Percentiles rank a stretch among this genome's conserved stretches.
Evolutionary conservation across 1,140 invertebrate species (phyloP).

Genomic region (Chelonus insularis): DNA sequence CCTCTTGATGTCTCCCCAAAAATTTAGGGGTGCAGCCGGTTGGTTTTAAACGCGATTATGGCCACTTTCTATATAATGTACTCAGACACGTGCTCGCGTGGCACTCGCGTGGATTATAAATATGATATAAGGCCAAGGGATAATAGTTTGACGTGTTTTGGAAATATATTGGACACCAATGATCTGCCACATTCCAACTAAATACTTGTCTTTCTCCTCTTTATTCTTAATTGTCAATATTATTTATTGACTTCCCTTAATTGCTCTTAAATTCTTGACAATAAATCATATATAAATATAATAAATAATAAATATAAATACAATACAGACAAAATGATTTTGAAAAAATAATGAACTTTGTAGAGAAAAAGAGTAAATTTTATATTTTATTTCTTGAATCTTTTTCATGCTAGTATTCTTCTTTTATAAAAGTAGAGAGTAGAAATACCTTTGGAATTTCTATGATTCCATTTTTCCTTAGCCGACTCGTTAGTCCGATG

Average conservation of each 20-base stretch:
- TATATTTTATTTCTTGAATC: background rate
- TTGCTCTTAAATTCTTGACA: background rate
- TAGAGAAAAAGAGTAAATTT: too few relatives aligned
- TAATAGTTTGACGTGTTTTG: constrained; percentile 11
- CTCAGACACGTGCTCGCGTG: constrained; percentile 53
- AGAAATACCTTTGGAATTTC: constrained; percentile 18
- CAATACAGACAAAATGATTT: too few relatives aligned
- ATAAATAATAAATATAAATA: background rate
- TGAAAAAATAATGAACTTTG: too few relatives aligned
- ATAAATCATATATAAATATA: background rate
- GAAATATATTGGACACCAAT: constrained; percentile 9
- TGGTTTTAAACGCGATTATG: constrained; percentile 56
- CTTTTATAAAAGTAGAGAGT: background rate
- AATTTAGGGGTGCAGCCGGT: constrained; percentile 24
- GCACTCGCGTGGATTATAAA: constrained; percentile 58
- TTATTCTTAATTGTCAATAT: background rate
- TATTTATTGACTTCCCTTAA: background rate
- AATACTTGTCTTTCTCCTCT: background rate
- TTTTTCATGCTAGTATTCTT: background rate
- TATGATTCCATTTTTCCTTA: constrained; percentile 15
- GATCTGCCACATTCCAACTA: constrained; percentile 14
- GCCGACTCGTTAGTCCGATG: constrained; percentile 19
- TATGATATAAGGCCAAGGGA: constrained; percentile 46
- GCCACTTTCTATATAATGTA: constrained; percentile 39
- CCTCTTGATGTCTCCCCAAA: background rate